Conservation (phyloP, 2,888 invertebrate species). For the Thelaira solivaga region DNA sequence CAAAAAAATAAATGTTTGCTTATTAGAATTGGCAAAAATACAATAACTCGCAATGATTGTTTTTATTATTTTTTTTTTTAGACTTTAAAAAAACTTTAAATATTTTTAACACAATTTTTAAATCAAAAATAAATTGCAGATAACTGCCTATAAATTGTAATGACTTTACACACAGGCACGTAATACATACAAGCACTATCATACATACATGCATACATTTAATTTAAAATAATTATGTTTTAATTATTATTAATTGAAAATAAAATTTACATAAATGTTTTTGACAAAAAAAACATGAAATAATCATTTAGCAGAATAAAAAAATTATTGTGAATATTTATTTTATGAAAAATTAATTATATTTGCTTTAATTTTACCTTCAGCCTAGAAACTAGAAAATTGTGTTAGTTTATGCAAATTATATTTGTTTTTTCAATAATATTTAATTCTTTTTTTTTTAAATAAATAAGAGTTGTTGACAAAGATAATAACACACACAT, state of each 20-base stretch:
- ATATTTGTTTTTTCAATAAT: background rate
- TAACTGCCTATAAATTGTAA: no score
- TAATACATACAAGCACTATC: background rate
- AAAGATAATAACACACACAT: no score
- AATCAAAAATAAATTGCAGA: no score
- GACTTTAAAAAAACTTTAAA: no score
- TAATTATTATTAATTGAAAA: constrained; percentile 32
- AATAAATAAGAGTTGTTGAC: background rate
- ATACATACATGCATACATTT: background rate
- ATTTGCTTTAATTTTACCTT: background rate
- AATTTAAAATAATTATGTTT: constrained; percentile 36
- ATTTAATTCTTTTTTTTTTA: background rate
- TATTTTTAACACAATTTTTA: no score
- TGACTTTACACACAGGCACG: background rate
- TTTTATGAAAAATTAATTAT: background rate
- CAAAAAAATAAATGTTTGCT: no score
- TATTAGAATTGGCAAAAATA: no score
- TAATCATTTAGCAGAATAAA: no score
- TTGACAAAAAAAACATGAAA: background rate
- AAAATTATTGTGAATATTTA: no score
- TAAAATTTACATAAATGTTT: constrained; percentile 17
- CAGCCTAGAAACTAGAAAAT: background rate
- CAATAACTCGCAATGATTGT: no score
- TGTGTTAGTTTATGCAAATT: background rate
- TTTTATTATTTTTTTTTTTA: no score